These are phyloP conservation scores for Limanda limanda DNA, from an alignment of 2,113 vertebrate genomes.

Conservation along the genomic window DNA sequence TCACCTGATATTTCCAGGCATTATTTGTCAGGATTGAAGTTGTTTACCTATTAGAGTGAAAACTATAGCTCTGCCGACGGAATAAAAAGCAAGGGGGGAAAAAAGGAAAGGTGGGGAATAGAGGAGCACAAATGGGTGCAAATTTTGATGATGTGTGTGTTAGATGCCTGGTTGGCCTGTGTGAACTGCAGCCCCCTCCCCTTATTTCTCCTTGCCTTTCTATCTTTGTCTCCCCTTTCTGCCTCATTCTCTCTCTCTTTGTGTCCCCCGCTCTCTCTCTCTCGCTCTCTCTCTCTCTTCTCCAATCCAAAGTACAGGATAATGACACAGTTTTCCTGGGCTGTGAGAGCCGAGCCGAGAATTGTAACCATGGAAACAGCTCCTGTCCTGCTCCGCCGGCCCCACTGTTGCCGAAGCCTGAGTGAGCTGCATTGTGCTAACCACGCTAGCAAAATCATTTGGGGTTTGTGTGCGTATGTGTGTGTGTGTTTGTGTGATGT, in stretches of 20 bases:
- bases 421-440: constrained; percentile 68
- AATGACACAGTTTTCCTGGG: constrained; percentile 86
- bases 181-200: constrained; percentile 43
- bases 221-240: constrained; percentile 65
- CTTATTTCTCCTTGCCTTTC: constrained; percentile 31
- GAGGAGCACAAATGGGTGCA: constrained; percentile 63
- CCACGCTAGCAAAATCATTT: constrained; percentile 69
- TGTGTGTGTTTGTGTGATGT: not conserved
- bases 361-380: constrained; percentile 86
- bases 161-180: constrained; percentile 45
- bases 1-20: constrained; percentile 62
- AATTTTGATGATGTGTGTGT: constrained; percentile 64
- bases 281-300: constrained; percentile 58
- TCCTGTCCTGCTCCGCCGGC: constrained; percentile 80
- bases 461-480: constrained; percentile 9
- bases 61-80: constrained; percentile 41
- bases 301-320: constrained; percentile 79
- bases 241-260: constrained; percentile 52
- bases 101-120: constrained; percentile 19
- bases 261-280: constrained; percentile 38
- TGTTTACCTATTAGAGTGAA: constrained; percentile 71
- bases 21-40: constrained; percentile 55
- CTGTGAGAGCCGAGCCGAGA: constrained; percentile 79
- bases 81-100: not conserved
- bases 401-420: constrained; percentile 64